Base-by-base conservation (phyloP, 2,113 vertebrate species). In the Oncorhynchus gorbuscha region DNA sequence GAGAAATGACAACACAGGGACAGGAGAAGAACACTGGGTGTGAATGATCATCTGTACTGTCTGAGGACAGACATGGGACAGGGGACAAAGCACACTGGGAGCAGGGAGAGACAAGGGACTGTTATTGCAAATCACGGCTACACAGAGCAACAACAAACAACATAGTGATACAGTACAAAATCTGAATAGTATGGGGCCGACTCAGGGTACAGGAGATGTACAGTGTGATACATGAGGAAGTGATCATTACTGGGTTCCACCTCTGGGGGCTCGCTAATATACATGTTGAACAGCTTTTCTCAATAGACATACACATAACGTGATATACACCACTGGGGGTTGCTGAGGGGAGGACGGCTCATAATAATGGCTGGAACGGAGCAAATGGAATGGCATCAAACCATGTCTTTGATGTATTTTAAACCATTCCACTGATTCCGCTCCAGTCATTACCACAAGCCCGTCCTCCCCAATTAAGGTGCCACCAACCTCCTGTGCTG, bases 11-110 rank as follows among this genome's bases (percentile, higher is more conserved):
- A 66, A 5, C 6, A 76, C 32, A 28, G 74, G 55, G 77, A 83
- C 72, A 93, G 92, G 93, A 95, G 91, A 93, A 85, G 87, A 94
- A 93, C 90, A 93, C 90, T 90, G 92, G 93, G 93, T 92, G 90
- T 83, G 69, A 84, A 71, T 80, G 59, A 81, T 24, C 71, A 93
- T 82, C 90, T 90, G 84, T 84, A 39, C 49, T 75, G 88, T 87
- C 62, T 93, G 88, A 80, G 71, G 90, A 78, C 35, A 86, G 86
- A 86, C 3, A 66, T 58, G 81, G 86, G 51, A 18, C 51, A 55
- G 51, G 86, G 88, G 89, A 86, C 86, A 85, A 88, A 92, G 90
- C 49, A 94, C 89, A 87, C 91, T 84, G 89, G 80, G 91, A 92
- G 92, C 82, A 89, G 86, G 81, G 84, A 75, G 87, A 84, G 91